Evolutionary conservation across 1,140 invertebrate species (phyloP).

Genomic region (Ericerus pela): DNA sequence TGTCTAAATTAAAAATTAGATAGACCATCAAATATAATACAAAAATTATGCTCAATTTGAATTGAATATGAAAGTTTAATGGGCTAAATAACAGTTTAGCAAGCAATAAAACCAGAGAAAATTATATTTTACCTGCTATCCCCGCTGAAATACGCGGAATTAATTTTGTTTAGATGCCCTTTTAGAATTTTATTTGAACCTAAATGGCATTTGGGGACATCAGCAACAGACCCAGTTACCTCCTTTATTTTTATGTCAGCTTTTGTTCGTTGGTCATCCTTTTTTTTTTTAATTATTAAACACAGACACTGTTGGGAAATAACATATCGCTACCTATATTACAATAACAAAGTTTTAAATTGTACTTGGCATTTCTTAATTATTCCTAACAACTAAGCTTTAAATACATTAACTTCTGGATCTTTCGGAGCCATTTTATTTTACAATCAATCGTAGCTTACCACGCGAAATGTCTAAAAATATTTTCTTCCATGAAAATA

Average conservation of each 20-base stretch:
- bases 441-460: background rate
- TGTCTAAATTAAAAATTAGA: too few relatives aligned
- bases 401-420: constrained; percentile 52
- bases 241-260: constrained; percentile 56
- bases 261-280: constrained; percentile 64
- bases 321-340: too few relatives aligned
- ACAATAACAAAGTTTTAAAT: constrained; percentile 12
- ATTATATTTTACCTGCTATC: constrained; percentile 69
- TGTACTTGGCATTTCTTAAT: constrained; percentile 44
- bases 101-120: too few relatives aligned
- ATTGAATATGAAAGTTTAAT: too few relatives aligned
- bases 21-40: too few relatives aligned
- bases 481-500: background rate
- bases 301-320: too few relatives aligned
- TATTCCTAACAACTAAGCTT: constrained; percentile 61
- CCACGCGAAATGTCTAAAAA: background rate
- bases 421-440: constrained; percentile 48
- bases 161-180: constrained; percentile 84
- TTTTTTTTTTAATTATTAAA: too few relatives aligned
- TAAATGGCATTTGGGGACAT: constrained; percentile 55
- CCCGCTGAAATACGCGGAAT: constrained; percentile 74
- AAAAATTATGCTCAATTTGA: too few relatives aligned
- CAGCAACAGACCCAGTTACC: constrained; percentile 46
- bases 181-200: constrained; percentile 63
- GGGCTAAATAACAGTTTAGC: too few relatives aligned